phyloP scores from a whole-genome alignment of 2,113 vertebrate species.

The Benitochromis conjunctus region DNA sequence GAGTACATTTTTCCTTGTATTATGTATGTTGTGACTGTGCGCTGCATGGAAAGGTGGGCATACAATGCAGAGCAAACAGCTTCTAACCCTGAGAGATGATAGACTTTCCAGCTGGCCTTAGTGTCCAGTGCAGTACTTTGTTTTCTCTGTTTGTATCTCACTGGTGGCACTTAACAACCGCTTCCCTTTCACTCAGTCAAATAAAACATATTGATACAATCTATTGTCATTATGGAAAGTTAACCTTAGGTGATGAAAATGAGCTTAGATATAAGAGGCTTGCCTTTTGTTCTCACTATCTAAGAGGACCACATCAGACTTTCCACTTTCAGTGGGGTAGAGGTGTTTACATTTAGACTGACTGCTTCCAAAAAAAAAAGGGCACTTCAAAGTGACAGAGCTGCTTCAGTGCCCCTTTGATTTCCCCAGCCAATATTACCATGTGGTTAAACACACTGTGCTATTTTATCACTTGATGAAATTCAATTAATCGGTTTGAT shows the following conservation, averaged over 20 bases:
- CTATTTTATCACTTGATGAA: slow-evolving; percentile 35
- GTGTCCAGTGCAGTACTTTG: slow-evolving; percentile 1
- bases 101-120: slow-evolving; percentile 46
- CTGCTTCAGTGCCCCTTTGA: slow-evolving; percentile 37
- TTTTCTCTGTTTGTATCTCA: slow-evolving; percentile 33
- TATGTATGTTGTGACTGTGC: slow-evolving; percentile 13
- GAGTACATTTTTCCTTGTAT: not conserved
- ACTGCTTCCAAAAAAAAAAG: slow-evolving; percentile 38
- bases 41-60: slow-evolving; percentile 41
- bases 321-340: slow-evolving; percentile 62
- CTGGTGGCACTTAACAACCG: slow-evolving; percentile 50
- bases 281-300: slow-evolving; percentile 61
- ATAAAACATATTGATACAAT: slow-evolving; percentile 58
- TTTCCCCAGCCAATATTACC: slow-evolving; percentile 34
- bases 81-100: slow-evolving; percentile 42
- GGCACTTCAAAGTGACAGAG: slow-evolving; percentile 32
- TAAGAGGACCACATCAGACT: slow-evolving; percentile 51
- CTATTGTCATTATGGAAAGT: slow-evolving; percentile 62
- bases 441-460: slow-evolving; percentile 24
- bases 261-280: slow-evolving; percentile 36
- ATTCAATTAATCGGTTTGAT: slow-evolving; percentile 37
- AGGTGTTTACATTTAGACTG: slow-evolving; percentile 56
- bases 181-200: slow-evolving; percentile 65
- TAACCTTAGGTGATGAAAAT: slow-evolving; percentile 66
- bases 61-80: slow-evolving; percentile 55